These are phyloP conservation scores for Poeciliopsis occidentalis DNA, from an alignment of 2,113 vertebrate genomes.

Conservation along the genomic window DNA sequence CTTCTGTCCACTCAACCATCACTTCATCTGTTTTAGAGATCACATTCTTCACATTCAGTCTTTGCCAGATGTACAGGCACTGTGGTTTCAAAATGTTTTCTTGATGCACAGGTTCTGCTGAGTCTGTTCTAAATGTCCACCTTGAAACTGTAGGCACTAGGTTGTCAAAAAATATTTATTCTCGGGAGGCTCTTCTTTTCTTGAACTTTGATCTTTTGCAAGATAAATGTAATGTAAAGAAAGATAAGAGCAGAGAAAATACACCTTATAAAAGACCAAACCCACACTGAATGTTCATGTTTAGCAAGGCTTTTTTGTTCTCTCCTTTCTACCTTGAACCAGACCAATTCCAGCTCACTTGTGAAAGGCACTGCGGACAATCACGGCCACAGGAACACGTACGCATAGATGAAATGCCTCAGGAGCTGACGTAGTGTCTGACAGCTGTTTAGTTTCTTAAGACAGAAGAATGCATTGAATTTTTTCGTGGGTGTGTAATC, in stretches of 20 bases:
- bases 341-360: constrained; percentile 23
- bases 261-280: neutral
- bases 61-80: constrained; percentile 30
- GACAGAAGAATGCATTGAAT: constrained; percentile 56
- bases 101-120: constrained; percentile 11
- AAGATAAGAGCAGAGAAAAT: neutral
- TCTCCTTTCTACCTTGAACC: constrained; percentile 9
- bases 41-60: constrained; percentile 41
- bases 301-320: neutral
- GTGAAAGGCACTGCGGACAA: constrained; percentile 23
- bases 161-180: constrained; percentile 16
- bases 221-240: constrained; percentile 10
- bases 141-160: constrained; percentile 30
- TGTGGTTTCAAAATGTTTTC: constrained; percentile 28
- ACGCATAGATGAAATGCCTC: constrained; percentile 48
- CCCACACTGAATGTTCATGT: neutral
- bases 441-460: constrained; percentile 67
- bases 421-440: constrained; percentile 73
- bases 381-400: constrained; percentile 30
- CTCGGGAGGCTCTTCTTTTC: neutral
- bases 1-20: constrained; percentile 44
- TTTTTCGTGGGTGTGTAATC: constrained; percentile 21
- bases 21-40: constrained; percentile 45
- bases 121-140: constrained; percentile 6
- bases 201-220: neutral